phyloP scores from a whole-genome alignment of 2,113 vertebrate species.

The Ginglymostoma cirratum region DNA sequence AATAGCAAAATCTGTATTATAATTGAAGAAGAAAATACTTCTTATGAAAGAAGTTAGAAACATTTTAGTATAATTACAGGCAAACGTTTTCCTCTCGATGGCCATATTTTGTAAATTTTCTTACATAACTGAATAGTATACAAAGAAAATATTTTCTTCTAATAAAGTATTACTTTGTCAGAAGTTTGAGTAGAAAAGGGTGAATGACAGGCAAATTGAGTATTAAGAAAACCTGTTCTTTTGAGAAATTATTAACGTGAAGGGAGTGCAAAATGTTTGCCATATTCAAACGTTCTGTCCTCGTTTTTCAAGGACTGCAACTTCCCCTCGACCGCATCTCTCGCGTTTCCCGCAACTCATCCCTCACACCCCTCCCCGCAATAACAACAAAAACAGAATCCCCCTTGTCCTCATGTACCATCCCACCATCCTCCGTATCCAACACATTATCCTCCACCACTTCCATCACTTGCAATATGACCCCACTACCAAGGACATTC shows the following conservation, averaged over 20 bases:
- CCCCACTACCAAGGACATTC: too few species aligned
- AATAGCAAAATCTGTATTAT: neutral
- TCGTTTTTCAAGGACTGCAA: too few species aligned
- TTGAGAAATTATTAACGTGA: neutral
- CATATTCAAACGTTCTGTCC: too few species aligned
- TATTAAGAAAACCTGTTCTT: neutral
- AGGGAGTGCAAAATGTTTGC: neutral
- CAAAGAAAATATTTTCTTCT: too few species aligned
- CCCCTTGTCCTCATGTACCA: too few species aligned
- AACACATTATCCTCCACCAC: too few species aligned
- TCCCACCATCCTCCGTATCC: too few species aligned
- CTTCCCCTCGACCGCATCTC: too few species aligned
- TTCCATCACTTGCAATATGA: too few species aligned
- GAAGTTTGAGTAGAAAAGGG: neutral
- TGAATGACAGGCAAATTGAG: neutral
- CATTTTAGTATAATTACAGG: neutral
- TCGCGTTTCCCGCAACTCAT: too few species aligned
- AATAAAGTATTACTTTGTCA: neutral
- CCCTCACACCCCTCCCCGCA: too few species aligned
- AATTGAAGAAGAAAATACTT: neutral
- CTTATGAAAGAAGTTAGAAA: neutral
- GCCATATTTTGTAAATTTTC: neutral
- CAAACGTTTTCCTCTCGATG: neutral
- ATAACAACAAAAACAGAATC: too few species aligned
- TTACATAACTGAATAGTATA: neutral